A percentile compares a stretch with the other conserved stretches of the same genome.
phyloP scores from a whole-genome alignment of 2,113 vertebrate genomes.

The Opisthocomus hoazin region DNA sequence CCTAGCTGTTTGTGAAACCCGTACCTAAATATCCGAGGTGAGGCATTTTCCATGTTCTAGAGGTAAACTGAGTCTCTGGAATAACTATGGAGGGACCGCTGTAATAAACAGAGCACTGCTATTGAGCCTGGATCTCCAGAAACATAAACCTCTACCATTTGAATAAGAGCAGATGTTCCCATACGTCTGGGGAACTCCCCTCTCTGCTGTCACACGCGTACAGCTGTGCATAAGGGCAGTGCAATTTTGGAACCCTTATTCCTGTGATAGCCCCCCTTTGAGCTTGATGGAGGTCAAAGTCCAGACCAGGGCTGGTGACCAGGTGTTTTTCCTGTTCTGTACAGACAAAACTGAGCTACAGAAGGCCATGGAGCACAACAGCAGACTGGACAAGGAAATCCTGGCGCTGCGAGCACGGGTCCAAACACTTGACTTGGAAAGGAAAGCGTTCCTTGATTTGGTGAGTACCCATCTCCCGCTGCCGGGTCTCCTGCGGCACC shows the following conservation, averaged over 20 bases:
- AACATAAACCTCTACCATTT: neutral
- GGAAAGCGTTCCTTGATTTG: slow-evolving; percentile 73
- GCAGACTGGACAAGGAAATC: slow-evolving; percentile 81
- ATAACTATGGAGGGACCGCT: neutral
- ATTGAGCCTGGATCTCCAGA: neutral
- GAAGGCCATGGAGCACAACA: slow-evolving; percentile 79
- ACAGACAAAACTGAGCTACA: slow-evolving; percentile 77
- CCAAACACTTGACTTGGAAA: slow-evolving; percentile 78
- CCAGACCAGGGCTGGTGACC: neutral
- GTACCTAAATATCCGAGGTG: neutral
- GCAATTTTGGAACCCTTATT: neutral
- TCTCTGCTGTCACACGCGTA: fast-evolving
- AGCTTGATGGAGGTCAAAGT: neutral
- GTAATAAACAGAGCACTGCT: neutral
- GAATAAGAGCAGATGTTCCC: neutral
- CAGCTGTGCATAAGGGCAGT: neutral
- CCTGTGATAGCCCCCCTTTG: fast-evolving
- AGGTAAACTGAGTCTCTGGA: neutral
- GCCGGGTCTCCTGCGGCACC: neutral
- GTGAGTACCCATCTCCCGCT: slow-evolving; percentile 48
- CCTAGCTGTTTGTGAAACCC: neutral
- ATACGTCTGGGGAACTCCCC: fast-evolving
- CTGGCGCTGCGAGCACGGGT: slow-evolving; percentile 77
- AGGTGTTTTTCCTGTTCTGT: neutral
- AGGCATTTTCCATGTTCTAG: neutral